phyloP scores from a whole-genome alignment of 64 coral and sea anemone genomes.

The Exaiptasia diaphana region DNA sequence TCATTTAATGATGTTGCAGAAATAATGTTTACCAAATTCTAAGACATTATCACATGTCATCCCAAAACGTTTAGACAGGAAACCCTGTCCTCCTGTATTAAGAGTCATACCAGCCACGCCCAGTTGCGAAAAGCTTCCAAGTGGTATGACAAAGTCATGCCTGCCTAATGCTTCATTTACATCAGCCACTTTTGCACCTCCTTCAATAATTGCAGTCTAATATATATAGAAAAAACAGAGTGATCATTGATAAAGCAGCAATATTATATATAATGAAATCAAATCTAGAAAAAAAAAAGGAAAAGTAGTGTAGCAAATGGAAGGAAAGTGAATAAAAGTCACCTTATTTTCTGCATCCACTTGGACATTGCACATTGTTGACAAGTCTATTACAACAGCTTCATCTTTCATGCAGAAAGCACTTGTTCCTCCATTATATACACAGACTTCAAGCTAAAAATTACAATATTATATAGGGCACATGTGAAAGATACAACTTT shows the following conservation, averaged over 20 bases:
- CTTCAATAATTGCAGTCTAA: conserved; percentile 55
- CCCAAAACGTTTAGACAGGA: conserved; percentile 62
- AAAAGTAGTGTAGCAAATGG: neutral
- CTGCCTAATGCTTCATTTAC: conserved; percentile 40
- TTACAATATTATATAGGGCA: too few species aligned
- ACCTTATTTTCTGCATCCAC: conserved; percentile 63
- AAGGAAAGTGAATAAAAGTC: too few species aligned
- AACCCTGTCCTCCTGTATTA: conserved; percentile 58
- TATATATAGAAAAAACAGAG: neutral
- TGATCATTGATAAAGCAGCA: neutral
- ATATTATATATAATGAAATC: neutral
- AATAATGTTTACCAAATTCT: conserved; percentile 73
- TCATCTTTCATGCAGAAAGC: conserved; percentile 42
- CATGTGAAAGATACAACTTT: too few species aligned
- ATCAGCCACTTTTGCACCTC: conserved; percentile 53
- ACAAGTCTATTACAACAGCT: conserved; percentile 63
- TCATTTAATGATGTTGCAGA: too few species aligned
- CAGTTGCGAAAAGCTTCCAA: conserved; percentile 72
- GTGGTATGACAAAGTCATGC: conserved; percentile 41
- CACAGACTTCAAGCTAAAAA: conserved; percentile 71
- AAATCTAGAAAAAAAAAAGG: neutral
- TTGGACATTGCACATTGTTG: conserved; percentile 57
- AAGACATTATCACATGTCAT: conserved; percentile 59
- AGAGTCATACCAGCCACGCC: conserved; percentile 69
- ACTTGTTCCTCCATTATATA: conserved; percentile 57